Conservation (phyloP, 35 echinoderm and acorn worm genomes). For the Apostichopus californicus region DNA sequence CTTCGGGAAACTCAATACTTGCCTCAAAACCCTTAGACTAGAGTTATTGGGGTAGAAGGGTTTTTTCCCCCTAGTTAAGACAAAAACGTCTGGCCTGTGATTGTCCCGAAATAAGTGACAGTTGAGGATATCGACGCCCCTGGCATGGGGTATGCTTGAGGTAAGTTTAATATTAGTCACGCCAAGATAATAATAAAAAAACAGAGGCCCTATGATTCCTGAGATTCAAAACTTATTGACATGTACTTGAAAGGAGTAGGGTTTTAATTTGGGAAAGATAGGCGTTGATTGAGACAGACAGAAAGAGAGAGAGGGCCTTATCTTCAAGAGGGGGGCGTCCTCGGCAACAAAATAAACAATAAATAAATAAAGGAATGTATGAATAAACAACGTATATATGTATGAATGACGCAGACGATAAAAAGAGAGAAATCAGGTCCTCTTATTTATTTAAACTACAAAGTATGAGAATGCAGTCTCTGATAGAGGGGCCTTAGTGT, state of each 20-base stretch:
- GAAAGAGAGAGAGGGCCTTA: neutral
- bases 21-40: neutral
- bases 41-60: constrained; percentile 1
- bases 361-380: neutral
- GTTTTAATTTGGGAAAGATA: neutral
- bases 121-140: neutral
- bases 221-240: constrained; percentile 5
- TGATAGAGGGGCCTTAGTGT: too few species aligned
- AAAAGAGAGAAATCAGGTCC: too few species aligned
- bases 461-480: too few species aligned
- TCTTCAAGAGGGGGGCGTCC: neutral
- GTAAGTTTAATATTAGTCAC: constrained; percentile 19
- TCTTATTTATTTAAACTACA: too few species aligned
- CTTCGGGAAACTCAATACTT: neutral
- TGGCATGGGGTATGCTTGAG: constrained; percentile 5
- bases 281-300: neutral
- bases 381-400: neutral
- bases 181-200: neutral
- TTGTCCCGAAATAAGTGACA: neutral
- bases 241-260: neutral
- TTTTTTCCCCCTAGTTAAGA: neutral
- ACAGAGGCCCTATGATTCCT: neutral
- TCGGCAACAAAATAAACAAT: neutral
- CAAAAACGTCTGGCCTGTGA: neutral
- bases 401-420: too few species aligned